phyloP scores from a whole-genome alignment of 2,888 invertebrate species.

The Leptothorax acervorum region DNA sequence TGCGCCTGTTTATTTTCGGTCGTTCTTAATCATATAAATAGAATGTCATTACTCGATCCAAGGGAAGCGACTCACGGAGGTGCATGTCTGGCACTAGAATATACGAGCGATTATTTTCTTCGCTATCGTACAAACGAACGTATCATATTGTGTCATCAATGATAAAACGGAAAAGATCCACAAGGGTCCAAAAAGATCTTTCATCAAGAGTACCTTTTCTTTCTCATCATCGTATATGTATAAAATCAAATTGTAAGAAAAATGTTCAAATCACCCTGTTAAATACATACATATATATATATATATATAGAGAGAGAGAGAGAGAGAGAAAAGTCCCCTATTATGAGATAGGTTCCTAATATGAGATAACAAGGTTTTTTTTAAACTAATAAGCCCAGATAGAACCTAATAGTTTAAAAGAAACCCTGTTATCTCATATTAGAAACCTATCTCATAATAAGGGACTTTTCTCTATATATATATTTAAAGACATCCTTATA shows the following conservation, averaged over 20 bases:
- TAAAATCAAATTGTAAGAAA: neutral
- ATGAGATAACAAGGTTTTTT: too few species aligned
- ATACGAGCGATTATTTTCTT: neutral
- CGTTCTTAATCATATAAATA: constrained; percentile 52
- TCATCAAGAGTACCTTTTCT: neutral
- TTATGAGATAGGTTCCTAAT: too few species aligned
- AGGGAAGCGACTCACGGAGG: constrained; percentile 12
- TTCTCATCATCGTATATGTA: neutral
- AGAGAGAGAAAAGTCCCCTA: too few species aligned
- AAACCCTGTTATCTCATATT: too few species aligned
- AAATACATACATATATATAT: neutral
- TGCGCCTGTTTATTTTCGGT: constrained; percentile 40
- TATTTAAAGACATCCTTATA: neutral
- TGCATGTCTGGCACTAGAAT: constrained; percentile 16
- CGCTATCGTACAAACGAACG: neutral
- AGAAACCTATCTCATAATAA: too few species aligned
- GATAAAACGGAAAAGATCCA: neutral
- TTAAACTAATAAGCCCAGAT: too few species aligned
- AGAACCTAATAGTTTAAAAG: too few species aligned
- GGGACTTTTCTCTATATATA: too few species aligned
- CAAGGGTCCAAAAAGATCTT: too few species aligned
- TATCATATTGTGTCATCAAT: neutral
- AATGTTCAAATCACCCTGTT: neutral
- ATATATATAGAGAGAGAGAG: too few species aligned
- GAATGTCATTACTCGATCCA: constrained; percentile 53